Base-by-base conservation (phyloP, 1,140 invertebrate genomes). In the Drosophila serrata region DNA sequence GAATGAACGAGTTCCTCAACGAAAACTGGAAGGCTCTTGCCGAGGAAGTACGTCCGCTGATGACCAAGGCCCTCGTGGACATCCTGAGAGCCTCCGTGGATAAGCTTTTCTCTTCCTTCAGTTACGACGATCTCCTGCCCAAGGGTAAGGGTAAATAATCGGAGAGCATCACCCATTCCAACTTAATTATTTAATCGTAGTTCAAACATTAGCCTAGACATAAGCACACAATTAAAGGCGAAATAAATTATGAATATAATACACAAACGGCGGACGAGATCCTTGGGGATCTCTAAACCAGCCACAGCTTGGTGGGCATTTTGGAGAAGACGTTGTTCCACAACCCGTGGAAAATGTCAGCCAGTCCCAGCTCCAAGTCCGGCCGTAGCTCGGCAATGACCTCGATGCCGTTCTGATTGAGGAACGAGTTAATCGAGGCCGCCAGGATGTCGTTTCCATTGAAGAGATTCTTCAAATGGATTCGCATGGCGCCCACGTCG, bases 331-430 rank as follows among this genome's bases (percentile, higher is more conserved):
- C 96, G 19, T 94, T 94, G 77, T 97, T 97, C 51, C 97, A 94
- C 90, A 97, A 96, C 1, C 94, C 94, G 81, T 96, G 95, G 92
- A 97, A 97, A 79, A 97, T 96, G 80, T 96, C 96, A 1, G 95
- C 95, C 69, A 97, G 95, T 61, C 96, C 95, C 7, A 94, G 86
- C 6, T 95, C 95, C 0, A 96, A 96, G 4, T 96, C 96, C 3
- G 96, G 96, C 91, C 96, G 94, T 95, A 97, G 96, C 92, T 97
- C 97, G 22, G 96, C 95, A 46, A 97, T 96, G 42, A 97, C 97
- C 87, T 97, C 96, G 27, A 96, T 95, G 0, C 96, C 95, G 81
- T 97, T 97, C 84, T 96, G 96, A 93, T 97, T 97, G 13, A 97
- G 93, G 90, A 97, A 97, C 70, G 79, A 64, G 46, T 92, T 92